These are phyloP conservation scores for Panagrolaimus sp. DNA, from an alignment of 1,140 invertebrate species.

Conservation along the genomic window DNA sequence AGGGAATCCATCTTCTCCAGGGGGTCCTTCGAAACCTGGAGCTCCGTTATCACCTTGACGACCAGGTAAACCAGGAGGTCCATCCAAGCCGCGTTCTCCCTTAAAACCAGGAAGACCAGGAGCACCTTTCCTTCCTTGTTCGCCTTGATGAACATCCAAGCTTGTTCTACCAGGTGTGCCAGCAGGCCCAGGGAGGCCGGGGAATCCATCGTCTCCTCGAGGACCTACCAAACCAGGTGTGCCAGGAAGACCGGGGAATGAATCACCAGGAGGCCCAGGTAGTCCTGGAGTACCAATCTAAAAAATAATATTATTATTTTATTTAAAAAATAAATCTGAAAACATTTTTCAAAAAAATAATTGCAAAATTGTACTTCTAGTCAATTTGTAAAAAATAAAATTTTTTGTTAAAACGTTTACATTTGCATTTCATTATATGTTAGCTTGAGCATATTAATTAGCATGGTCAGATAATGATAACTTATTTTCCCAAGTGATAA, in stretches of 20 bases:
- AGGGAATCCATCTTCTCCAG: slow-evolving; percentile 14
- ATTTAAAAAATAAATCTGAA: too few relatives aligned
- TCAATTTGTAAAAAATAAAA: too few relatives aligned
- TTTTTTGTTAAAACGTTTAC: too few relatives aligned
- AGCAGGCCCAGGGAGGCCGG: slow-evolving; percentile 21
- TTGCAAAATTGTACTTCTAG: too few relatives aligned
- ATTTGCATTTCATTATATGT: too few relatives aligned
- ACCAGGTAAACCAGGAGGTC: slow-evolving; percentile 20
- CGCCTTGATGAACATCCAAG: background rate
- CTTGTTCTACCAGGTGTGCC: slow-evolving; percentile 15
- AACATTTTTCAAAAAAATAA: slow-evolving; percentile 1
- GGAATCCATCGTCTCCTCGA: slow-evolving; percentile 26
- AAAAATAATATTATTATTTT: background rate
- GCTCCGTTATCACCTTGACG: slow-evolving; percentile 16
- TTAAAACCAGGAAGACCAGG: slow-evolving; percentile 15
- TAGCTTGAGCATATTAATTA: too few relatives aligned
- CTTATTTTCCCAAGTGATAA: too few relatives aligned
- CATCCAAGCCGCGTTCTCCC: slow-evolving; percentile 14
- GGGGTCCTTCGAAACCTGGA: slow-evolving; percentile 1
- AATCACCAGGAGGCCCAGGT: slow-evolving; percentile 4
- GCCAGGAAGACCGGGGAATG: slow-evolving; percentile 10
- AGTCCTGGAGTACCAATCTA: slow-evolving; percentile 8
- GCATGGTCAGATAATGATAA: too few relatives aligned
- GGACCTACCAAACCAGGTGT: slow-evolving; percentile 22
- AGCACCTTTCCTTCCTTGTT: slow-evolving; percentile 23